phyloP scores from a whole-genome alignment of 2,888 invertebrate genomes.

The Aspidiotus rigidus region DNA sequence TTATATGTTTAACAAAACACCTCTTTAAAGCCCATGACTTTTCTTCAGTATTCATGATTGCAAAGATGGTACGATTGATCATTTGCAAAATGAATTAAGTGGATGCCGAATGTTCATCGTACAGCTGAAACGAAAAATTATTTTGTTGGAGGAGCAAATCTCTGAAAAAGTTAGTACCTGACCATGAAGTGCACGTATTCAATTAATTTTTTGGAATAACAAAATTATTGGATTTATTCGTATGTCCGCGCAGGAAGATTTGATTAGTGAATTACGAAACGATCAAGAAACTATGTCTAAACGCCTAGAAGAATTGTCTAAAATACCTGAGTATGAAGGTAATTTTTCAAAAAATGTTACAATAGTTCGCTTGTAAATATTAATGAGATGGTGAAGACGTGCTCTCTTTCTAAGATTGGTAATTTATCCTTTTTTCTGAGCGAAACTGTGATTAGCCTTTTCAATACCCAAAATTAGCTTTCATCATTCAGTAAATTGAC shows the following conservation, averaged over 20 bases:
- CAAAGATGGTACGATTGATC: slow-evolving; percentile 68
- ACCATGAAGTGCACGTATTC: not conserved
- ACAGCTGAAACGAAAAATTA: slow-evolving; percentile 47
- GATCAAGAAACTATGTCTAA: slow-evolving; percentile 48
- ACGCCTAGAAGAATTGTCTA: slow-evolving; percentile 46
- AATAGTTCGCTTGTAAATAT: too few relatives aligned
- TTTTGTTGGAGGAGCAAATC: slow-evolving; percentile 48
- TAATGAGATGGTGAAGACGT: too few relatives aligned
- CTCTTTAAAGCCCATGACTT: too few relatives aligned
- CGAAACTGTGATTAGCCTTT: too few relatives aligned
- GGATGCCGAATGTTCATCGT: slow-evolving; percentile 53
- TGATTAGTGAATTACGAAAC: slow-evolving; percentile 50
- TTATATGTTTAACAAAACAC: too few relatives aligned
- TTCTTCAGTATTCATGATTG: not conserved
- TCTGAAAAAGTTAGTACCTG: slow-evolving; percentile 34
- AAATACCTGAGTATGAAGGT: slow-evolving; percentile 51
- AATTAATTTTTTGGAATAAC: slow-evolving; percentile 37
- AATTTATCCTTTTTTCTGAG: too few relatives aligned
- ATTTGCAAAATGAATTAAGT: slow-evolving; percentile 66
- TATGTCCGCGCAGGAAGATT: slow-evolving; percentile 43
- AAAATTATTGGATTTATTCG: slow-evolving; percentile 9
- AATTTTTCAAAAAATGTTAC: slow-evolving; percentile 39
- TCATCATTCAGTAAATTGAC: too few relatives aligned
- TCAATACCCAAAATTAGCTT: too few relatives aligned
- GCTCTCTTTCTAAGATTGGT: too few relatives aligned